Evolutionary conservation across 2,113 vertebrate genomes (phyloP).

Genomic region (Seriola rivoliana): DNA sequence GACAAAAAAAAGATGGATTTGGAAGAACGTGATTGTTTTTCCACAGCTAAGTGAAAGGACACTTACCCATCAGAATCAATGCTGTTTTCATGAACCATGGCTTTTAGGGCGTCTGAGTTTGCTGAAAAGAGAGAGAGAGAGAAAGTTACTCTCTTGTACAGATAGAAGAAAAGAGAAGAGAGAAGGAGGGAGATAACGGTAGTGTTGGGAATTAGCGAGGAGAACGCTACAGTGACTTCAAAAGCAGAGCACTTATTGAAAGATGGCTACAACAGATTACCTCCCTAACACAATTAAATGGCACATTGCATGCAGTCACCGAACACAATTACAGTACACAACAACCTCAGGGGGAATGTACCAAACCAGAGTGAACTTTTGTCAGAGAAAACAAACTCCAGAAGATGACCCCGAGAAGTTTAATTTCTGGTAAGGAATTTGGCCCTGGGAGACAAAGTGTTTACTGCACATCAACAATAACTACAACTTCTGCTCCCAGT

Average conservation of each 20-base stretch:
- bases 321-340: conserved; percentile 23
- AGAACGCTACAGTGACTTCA: conserved; percentile 62
- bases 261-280: conserved; percentile 62
- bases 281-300: conserved; percentile 55
- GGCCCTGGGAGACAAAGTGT: background rate
- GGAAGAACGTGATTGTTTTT: background rate
- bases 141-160: background rate
- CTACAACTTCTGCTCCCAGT: background rate
- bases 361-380: background rate
- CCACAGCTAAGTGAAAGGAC: background rate
- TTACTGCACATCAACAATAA: background rate
- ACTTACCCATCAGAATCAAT: conserved; percentile 92
- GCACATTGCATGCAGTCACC: conserved; percentile 23
- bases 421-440: background rate
- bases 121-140: conserved; percentile 80
- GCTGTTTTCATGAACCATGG: conserved; percentile 92
- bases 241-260: conserved; percentile 63
- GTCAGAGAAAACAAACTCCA: background rate
- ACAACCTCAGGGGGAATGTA: background rate
- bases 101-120: conserved; percentile 93
- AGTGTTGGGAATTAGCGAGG: conserved; percentile 44
- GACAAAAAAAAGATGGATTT: background rate
- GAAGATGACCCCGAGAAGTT: background rate
- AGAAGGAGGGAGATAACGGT: conserved; percentile 34
- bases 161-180: background rate